Conservation (phyloP, 2,797 vertebrate species). For the Falco cherrug region DNA sequence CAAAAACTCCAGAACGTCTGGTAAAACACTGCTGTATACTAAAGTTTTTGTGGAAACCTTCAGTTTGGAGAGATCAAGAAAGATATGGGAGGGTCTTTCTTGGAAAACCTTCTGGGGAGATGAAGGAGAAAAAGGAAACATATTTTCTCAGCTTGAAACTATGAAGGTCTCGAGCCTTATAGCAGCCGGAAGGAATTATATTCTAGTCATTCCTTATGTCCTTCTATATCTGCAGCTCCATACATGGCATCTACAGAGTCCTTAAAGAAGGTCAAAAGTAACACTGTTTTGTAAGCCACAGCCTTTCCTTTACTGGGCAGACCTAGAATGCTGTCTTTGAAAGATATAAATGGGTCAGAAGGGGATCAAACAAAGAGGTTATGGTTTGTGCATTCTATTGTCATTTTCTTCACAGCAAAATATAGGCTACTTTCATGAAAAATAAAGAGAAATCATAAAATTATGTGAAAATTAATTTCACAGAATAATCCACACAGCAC, state of each 20-base stretch:
- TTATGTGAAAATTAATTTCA: neutral
- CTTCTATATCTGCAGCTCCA: neutral
- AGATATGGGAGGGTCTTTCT: neutral
- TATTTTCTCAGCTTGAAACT: neutral
- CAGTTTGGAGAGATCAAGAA: neutral
- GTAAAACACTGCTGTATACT: neutral
- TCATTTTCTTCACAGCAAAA: neutral
- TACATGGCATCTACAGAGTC: neutral
- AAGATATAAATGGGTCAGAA: neutral
- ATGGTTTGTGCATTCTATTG: fast-evolving
- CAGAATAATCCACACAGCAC: neutral
- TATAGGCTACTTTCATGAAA: neutral
- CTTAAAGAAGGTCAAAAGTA: neutral
- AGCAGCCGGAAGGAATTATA: neutral
- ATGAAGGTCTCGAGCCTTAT: neutral
- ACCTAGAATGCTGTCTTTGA: neutral
- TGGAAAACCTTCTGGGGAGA: neutral
- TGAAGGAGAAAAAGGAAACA: neutral
- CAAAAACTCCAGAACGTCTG: neutral
- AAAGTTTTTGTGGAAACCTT: neutral
- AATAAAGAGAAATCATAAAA: neutral
- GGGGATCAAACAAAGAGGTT: neutral
- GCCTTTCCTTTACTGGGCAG: neutral
- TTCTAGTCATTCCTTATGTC: neutral
- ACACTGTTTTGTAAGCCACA: neutral